phyloP scores from a whole-genome alignment of 1,140 invertebrate species.

The Danaus melanippus region DNA sequence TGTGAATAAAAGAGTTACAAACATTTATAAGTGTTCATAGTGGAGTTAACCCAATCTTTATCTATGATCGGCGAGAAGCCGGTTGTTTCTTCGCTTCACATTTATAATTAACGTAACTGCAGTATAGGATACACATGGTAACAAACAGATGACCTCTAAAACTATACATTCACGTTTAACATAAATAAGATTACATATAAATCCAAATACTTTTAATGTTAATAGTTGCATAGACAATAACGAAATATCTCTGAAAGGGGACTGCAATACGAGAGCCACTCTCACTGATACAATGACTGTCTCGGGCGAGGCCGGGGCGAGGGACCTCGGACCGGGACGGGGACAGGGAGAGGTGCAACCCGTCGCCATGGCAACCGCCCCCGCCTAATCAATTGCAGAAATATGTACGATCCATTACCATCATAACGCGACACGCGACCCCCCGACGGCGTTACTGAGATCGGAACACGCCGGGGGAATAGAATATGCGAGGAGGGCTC shows the following conservation, averaged over 20 bases:
- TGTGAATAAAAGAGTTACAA: too few species aligned
- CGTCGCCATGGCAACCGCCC: constrained; percentile 65
- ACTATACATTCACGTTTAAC: too few species aligned
- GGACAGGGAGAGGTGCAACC: constrained; percentile 34
- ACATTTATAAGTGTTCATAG: too few species aligned
- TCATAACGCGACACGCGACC: constrained; percentile 22
- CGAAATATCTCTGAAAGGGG: constrained; percentile 28
- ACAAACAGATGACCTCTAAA: too few species aligned
- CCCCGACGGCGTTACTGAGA: constrained; percentile 4
- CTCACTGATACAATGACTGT: constrained; percentile 27
- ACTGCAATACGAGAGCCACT: constrained; percentile 25
- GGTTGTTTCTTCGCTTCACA: too few species aligned
- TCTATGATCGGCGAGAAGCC: too few species aligned
- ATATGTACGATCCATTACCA: constrained; percentile 65
- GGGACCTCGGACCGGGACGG: constrained; percentile 14
- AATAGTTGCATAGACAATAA: constrained; percentile 26
- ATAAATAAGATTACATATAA: too few species aligned
- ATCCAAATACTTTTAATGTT: not conserved
- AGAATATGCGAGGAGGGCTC: constrained; percentile 26
- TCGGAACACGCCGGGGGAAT: constrained; percentile 8
- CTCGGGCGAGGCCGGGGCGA: constrained; percentile 14
- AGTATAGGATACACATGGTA: too few species aligned
- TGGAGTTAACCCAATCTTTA: too few species aligned
- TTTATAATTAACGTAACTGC: too few species aligned
- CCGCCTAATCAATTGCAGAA: constrained; percentile 72